Conservation (phyloP, 2,113 vertebrate genomes). For the Eclectus roratus region DNA sequence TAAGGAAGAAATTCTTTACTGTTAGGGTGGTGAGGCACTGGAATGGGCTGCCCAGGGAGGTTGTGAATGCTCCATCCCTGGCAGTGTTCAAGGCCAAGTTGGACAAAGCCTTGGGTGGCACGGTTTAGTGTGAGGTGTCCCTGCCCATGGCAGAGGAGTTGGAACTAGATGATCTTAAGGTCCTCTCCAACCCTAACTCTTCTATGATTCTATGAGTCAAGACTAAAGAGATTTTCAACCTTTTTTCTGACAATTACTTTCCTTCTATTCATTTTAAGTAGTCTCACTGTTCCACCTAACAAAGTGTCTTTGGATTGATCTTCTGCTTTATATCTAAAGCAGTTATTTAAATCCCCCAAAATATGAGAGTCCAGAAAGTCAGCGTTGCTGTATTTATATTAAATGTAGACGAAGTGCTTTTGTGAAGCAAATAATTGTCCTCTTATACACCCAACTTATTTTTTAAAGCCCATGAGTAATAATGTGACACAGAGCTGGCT, state of each 20-base stretch:
- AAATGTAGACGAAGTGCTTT: background rate
- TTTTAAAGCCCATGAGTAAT: background rate
- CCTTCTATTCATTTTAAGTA: background rate
- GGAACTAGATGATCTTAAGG: too few species aligned
- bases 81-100: too few species aligned
- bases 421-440: background rate
- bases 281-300: background rate
- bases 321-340: background rate
- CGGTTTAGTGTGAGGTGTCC: too few species aligned
- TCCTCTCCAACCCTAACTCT: too few species aligned
- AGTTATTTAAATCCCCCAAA: background rate
- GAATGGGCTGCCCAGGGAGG: too few species aligned
- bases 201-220: background rate
- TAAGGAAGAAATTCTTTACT: too few species aligned
- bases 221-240: background rate
- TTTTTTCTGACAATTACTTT: background rate
- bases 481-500: background rate
- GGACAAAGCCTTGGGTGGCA: too few species aligned
- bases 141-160: too few species aligned
- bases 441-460: background rate
- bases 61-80: too few species aligned
- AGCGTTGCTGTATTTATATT: background rate
- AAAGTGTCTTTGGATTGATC: background rate
- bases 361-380: background rate
- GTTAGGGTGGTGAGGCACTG: too few species aligned